phyloP scores from a whole-genome alignment of 2,888 invertebrate genomes.

The Drosophila pegasa region DNA sequence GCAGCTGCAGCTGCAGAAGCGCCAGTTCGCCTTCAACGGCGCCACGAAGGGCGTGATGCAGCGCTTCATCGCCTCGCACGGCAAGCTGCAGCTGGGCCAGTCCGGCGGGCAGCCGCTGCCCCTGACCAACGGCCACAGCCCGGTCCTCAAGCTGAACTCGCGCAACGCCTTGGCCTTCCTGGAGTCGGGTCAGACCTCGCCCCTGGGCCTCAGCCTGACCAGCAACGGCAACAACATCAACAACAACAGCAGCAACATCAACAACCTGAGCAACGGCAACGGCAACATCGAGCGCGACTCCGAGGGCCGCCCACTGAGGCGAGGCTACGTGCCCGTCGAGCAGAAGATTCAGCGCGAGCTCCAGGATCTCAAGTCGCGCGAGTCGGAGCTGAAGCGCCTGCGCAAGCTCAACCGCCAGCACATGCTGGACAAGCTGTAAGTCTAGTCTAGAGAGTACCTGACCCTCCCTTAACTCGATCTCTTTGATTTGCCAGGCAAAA shows the following conservation, averaged over 20 bases:
- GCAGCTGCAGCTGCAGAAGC: slow-evolving; percentile 72
- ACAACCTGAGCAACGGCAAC: slow-evolving; percentile 11
- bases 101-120: slow-evolving; percentile 25
- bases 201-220: slow-evolving; percentile 14
- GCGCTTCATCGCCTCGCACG: slow-evolving; percentile 92
- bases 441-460: not conserved
- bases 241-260: slow-evolving; percentile 45
- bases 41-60: slow-evolving; percentile 93
- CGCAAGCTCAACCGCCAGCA: slow-evolving; percentile 87
- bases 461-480: too few relatives aligned
- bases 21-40: slow-evolving; percentile 88
- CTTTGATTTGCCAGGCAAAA: slow-evolving; percentile 56
- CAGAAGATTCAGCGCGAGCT: slow-evolving; percentile 95
- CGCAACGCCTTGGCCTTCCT: slow-evolving; percentile 64
- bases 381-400: slow-evolving; percentile 91
- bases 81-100: slow-evolving; percentile 86
- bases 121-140: slow-evolving; percentile 14
- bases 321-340: slow-evolving; percentile 93
- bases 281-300: slow-evolving; percentile 86
- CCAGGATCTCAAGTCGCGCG: slow-evolving; percentile 92
- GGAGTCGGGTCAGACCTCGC: slow-evolving; percentile 42
- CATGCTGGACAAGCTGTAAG: slow-evolving; percentile 87
- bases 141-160: slow-evolving; percentile 59
- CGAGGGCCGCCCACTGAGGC: slow-evolving; percentile 89
- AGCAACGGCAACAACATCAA: slow-evolving; percentile 20